Conservation (phyloP, 2,888 invertebrate species). For the Drosophila anomalipes region DNA sequence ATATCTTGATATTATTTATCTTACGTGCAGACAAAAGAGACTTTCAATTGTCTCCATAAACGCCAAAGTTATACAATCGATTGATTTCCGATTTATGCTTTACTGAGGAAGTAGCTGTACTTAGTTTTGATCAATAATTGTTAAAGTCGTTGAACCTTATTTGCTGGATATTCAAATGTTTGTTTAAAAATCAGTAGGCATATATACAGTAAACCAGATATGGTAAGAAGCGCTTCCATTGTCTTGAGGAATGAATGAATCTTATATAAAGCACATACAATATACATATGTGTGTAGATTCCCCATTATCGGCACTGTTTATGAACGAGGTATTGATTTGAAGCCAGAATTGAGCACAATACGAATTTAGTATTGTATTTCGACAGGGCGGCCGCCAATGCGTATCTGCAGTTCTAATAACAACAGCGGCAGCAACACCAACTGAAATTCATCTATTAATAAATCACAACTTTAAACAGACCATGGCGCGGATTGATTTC, state of each 20-base stretch:
- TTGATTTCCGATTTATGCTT: not conserved
- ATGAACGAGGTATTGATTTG: slow-evolving; percentile 33
- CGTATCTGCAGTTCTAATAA: slow-evolving; percentile 25
- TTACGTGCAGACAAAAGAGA: not conserved
- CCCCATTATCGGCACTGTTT: not conserved
- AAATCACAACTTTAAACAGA: slow-evolving; percentile 35
- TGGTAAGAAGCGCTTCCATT: slow-evolving; percentile 4
- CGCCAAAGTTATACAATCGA: not conserved
- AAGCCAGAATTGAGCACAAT: slow-evolving; percentile 27
- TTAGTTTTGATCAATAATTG: not conserved
- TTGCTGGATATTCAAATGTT: slow-evolving; percentile 3
- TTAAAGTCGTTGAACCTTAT: slow-evolving; percentile 25
- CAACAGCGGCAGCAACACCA: not conserved
- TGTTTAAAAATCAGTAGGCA: slow-evolving; percentile 25
- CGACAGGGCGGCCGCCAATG: slow-evolving; percentile 13
- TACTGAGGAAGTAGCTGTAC: slow-evolving; percentile 1
- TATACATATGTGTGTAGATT: not conserved
- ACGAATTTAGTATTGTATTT: slow-evolving; percentile 30
- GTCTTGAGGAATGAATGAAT: slow-evolving; percentile 12
- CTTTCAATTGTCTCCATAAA: not conserved
- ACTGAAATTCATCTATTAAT: slow-evolving; percentile 44
- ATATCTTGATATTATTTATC: not conserved
- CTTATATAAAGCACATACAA: slow-evolving; percentile 3
- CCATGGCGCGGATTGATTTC: slow-evolving; percentile 44
- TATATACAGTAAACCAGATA: slow-evolving; percentile 20